Evolutionary conservation across 2,113 vertebrate genomes (phyloP), one percentile per base, ranked within the genome.

Genomic region (Bambusicola thoracicus): DNA sequence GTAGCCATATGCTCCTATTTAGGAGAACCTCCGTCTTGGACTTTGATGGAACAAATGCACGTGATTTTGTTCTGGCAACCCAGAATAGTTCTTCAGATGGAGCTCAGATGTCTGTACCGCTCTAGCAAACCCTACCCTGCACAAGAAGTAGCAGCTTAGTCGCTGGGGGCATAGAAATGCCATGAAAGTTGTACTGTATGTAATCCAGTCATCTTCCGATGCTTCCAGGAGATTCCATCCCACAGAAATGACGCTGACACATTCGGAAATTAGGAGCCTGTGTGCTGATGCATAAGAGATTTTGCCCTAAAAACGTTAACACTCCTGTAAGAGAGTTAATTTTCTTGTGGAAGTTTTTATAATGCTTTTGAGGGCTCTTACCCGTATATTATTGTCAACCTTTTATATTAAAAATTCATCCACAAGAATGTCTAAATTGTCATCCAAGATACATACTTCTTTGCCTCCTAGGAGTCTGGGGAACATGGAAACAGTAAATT

Each of bases 1-100:
- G 10, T 29, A 68, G 87, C 88, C 86, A 90, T 92, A 94, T 97
- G 94, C 90, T 91, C 4, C 85, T 86, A 19, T 58, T 77, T 90
- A 73, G 67, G 93, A 89, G 11, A 73, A 88, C 84, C 49, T 91
- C 59, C 90, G 75, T 65, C 93, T 83, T 90, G 92, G 87, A 89
- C 92, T 94, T 92, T 20, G 49, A 72, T 88, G 85, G 79, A 92
- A 69, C 6, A 72, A 95, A 82, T 40, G 69, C 88, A 90, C 75
- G 38, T 91, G 48, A 87, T 95, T 97, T 95, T 89, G 41, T 92
- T 95, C 85, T 92, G 92, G 84, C 55, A 90, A 46, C 87, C 91
- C 69, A 82, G 95, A 97, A 92, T 80, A 95, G 73, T 83, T 94
- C 78, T 82, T 96, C 95, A 95, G 90, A 94, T 95, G 93, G 89